Conservation (phyloP, 2,113 vertebrate genomes). For the Corythornis cristatus region DNA sequence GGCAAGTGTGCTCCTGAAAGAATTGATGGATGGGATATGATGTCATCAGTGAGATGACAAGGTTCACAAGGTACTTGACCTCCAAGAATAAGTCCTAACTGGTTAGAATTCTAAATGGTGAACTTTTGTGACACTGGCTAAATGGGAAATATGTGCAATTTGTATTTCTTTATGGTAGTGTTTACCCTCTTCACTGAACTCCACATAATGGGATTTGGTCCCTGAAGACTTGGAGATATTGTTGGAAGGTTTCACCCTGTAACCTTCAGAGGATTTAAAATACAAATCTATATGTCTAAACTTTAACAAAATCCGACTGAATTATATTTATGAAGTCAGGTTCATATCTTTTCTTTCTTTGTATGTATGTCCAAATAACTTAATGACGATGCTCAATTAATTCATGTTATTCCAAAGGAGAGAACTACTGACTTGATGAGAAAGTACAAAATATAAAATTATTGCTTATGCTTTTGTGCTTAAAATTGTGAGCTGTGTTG, state of each 20-base stretch:
- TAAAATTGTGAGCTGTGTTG: slow-evolving; percentile 30
- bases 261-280: slow-evolving; percentile 80
- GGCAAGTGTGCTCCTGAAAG: slow-evolving; percentile 85
- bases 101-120: slow-evolving; percentile 90
- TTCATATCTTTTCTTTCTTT: slow-evolving; percentile 50
- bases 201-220: slow-evolving; percentile 84
- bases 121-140: slow-evolving; percentile 89
- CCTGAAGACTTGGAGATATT: slow-evolving; percentile 82
- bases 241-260: slow-evolving; percentile 78
- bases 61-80: slow-evolving; percentile 87
- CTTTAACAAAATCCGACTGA: slow-evolving; percentile 69
- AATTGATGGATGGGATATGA: slow-evolving; percentile 95
- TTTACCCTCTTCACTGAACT: slow-evolving; percentile 84
- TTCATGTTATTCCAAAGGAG: slow-evolving; percentile 59
- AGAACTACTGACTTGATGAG: slow-evolving; percentile 64
- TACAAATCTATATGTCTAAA: slow-evolving; percentile 73
- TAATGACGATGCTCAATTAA: slow-evolving; percentile 69
- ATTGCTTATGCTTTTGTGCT: slow-evolving; percentile 57
- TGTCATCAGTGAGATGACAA: slow-evolving; percentile 93
- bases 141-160: slow-evolving; percentile 90
- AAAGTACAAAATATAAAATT: slow-evolving; percentile 61
- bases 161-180: slow-evolving; percentile 88
- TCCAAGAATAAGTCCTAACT: slow-evolving; percentile 84
- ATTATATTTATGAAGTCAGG: slow-evolving; percentile 69
- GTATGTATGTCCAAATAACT: slow-evolving; percentile 49